Base-by-base conservation (phyloP, 2,113 vertebrate genomes). In the Epinephelus fuscoguttatus region DNA sequence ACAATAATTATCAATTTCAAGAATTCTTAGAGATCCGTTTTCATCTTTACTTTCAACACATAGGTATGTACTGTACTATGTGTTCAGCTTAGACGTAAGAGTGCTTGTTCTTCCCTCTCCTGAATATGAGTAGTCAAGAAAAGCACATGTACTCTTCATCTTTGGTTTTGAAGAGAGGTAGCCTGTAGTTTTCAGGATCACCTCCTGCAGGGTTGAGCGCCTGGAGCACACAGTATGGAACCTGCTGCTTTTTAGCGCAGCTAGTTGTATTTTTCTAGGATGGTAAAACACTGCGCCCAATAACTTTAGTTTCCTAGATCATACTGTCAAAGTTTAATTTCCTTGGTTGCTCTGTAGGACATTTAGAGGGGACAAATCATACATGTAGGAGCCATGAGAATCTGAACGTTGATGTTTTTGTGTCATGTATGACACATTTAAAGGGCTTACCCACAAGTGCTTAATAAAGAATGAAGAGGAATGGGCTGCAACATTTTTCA, bases 121-220 rank as follows among this genome's bases (percentile, higher is more conserved):
- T 63, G 40, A 52, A 76, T 57, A 63, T 71, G 40, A 56, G 15
- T 40, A 23, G 64, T 33, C 6, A 27, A n/a, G 30, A 69, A 27
- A 40, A 68, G 64, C n/a, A 66, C 5, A 21, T 30, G 21, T 59
- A 42, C 21, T 69, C 55, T 47, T 57, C 27, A 30, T 56, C 13
- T 6, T 17, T 55, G 68, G 77, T 61, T 69, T 37, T 72, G 37
- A 85, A 37, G 30, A 57, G 52, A 64, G 61, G 9, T 3, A 66
- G 53, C 60, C 80, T 63, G 45, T 73, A 77, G 71, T 63, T 71
- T 68, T 71, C 60, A 57, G 56, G 55, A 72, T 80, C 66, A 12
- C 19, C 80, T 67, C 73, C 77, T 75, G 70, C 57, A n/a, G 80
- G 37, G 74, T 25, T 60, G 23, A 71, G 45, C 27, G 49, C 50